Conservation (phyloP, 2,888 invertebrate genomes). For the Antitype chi region DNA sequence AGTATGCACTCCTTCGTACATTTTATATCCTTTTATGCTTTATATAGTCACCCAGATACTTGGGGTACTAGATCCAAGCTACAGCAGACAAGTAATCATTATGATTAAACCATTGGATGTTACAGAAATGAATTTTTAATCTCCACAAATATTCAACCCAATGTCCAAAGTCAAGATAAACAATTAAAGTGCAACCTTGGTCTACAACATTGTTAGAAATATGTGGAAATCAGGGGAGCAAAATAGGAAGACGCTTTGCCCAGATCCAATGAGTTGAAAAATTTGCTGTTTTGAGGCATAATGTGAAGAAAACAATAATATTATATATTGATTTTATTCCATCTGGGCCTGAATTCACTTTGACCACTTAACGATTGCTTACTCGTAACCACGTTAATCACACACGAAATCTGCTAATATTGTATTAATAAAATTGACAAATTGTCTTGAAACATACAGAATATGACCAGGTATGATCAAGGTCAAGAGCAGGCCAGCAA, state of each 20-base stretch:
- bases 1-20: constrained; percentile 64
- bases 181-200: not conserved
- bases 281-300: not conserved
- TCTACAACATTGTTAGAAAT: not conserved
- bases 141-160: not conserved
- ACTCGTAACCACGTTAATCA: no score
- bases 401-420: no score
- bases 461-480: no score
- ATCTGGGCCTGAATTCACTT: no score
- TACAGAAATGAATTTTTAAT: not conserved
- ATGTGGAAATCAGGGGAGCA: not conserved
- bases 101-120: not conserved
- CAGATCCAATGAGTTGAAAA: not conserved
- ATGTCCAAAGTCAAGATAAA: not conserved
- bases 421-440: no score
- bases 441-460: no score
- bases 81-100: not conserved
- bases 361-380: no score
- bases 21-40: not conserved
- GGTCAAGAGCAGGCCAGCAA: no score
- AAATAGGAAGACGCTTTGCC: not conserved
- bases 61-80: no score
- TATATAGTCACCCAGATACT: not conserved
- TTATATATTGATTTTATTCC: no score
- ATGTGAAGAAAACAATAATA: not conserved